Percentiles rank a stretch among this genome's conserved stretches.
Conservation (phyloP, 2,797 vertebrate species). For the Chrosomus eos region DNA sequence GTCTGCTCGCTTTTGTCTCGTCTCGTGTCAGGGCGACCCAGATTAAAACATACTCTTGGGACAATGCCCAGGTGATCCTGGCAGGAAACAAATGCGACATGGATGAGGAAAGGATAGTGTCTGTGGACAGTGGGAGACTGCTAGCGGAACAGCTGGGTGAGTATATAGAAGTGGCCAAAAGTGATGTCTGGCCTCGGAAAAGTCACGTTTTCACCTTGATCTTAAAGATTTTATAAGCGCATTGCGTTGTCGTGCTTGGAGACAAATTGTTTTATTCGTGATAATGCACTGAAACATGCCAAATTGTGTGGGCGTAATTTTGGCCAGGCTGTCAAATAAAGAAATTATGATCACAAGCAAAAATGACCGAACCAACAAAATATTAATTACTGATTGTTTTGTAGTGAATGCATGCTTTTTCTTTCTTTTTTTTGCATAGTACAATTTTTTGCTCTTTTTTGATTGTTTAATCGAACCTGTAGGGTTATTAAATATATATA, state of each 20-base stretch:
- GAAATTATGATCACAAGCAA: neutral
- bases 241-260: neutral
- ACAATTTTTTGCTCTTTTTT: too few relatives aligned
- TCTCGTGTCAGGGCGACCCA: slow-evolving; percentile 89
- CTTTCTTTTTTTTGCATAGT: too few relatives aligned
- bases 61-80: slow-evolving; percentile 96
- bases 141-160: slow-evolving; percentile 96
- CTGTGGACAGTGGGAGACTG: slow-evolving; percentile 89
- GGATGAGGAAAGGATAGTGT: slow-evolving; percentile 94
- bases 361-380: neutral
- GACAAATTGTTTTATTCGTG: neutral
- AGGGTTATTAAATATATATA: too few relatives aligned
- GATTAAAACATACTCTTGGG: slow-evolving; percentile 98
- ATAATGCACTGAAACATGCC: neutral
- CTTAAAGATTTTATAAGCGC: neutral
- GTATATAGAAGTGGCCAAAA: slow-evolving; percentile 47
- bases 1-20: slow-evolving; percentile 27
- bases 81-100: slow-evolving; percentile 97
- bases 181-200: neutral
- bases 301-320: neutral
- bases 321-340: neutral
- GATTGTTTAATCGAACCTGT: too few relatives aligned
- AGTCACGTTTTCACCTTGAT: neutral
- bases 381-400: neutral
- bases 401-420: neutral